Conservation (phyloP, 1,140 invertebrate genomes). For the Drosophila virilis region DNA sequence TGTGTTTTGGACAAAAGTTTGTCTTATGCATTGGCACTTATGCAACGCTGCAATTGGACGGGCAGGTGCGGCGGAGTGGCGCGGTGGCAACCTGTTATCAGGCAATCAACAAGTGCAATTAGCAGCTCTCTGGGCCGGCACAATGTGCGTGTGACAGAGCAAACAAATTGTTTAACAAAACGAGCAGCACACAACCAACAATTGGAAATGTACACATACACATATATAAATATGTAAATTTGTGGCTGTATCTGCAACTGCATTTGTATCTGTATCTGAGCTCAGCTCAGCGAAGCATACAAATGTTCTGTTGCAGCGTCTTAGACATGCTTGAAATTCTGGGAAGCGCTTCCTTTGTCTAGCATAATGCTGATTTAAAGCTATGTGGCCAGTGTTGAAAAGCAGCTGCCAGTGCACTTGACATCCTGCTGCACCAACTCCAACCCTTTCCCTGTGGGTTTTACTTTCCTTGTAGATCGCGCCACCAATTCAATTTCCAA, state of each 20-base stretch:
- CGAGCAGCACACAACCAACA: slow-evolving; percentile 46
- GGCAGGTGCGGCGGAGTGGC: not conserved
- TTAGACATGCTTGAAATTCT: slow-evolving; percentile 30
- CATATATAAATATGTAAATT: slow-evolving; percentile 20
- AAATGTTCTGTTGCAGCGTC: slow-evolving; percentile 14
- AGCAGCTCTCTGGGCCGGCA: slow-evolving; percentile 63
- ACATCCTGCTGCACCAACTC: slow-evolving; percentile 2
- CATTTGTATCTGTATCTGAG: slow-evolving; percentile 9
- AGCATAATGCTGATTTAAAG: slow-evolving; percentile 27
- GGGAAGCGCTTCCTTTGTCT: slow-evolving; percentile 33
- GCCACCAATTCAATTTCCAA: slow-evolving; percentile 38
- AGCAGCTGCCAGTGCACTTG: slow-evolving; percentile 26
- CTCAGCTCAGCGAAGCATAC: slow-evolving; percentile 27
- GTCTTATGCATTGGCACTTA: slow-evolving; percentile 73
- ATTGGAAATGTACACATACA: slow-evolving; percentile 39
- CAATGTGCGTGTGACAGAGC: slow-evolving; percentile 79
- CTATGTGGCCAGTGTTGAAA: slow-evolving; percentile 26
- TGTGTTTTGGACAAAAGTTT: slow-evolving; percentile 57
- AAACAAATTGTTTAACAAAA: slow-evolving; percentile 73
- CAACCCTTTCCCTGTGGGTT: not conserved
- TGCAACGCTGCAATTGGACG: slow-evolving; percentile 43
- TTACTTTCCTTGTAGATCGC: slow-evolving; percentile 20
- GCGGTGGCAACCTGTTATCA: slow-evolving; percentile 67
- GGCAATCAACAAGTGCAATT: slow-evolving; percentile 79
- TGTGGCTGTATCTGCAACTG: slow-evolving; percentile 36